These are phyloP conservation scores for Rhimphoctona megacephalus DNA, from an alignment of 2,888 invertebrate genomes.

Conservation along the genomic window DNA sequence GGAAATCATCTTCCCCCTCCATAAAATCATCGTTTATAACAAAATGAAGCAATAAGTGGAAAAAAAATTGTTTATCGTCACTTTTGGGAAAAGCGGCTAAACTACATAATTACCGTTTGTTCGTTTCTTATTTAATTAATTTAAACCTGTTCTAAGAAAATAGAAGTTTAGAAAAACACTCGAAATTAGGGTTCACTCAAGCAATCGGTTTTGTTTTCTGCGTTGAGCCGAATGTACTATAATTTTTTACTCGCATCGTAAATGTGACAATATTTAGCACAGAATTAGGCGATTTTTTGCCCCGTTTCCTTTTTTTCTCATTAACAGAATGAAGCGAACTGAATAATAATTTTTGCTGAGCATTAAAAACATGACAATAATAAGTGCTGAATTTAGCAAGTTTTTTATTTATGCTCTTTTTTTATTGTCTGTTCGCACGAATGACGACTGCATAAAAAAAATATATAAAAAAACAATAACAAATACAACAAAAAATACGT, in stretches of 20 bases:
- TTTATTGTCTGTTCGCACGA: constrained; percentile 14
- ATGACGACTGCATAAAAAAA: constrained; percentile 30
- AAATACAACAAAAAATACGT: constrained; percentile 12
- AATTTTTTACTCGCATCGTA: background rate
- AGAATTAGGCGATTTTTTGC: no score
- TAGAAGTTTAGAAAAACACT: no score
- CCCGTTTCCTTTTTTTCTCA: background rate
- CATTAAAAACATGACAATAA: background rate
- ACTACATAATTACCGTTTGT: no score
- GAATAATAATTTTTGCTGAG: background rate
- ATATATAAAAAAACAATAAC: constrained; percentile 6
- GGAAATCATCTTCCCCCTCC: no score
- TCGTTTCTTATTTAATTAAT: no score
- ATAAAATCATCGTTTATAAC: no score
- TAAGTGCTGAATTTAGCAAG: background rate
- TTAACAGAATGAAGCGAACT: background rate
- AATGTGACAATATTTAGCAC: no score
- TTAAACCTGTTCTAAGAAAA: no score
- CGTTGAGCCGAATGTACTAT: background rate
- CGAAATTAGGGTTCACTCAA: background rate
- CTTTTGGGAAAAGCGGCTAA: no score
- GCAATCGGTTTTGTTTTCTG: background rate
- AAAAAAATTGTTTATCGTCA: no score
- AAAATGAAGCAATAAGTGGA: no score
- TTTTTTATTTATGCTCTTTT: constrained; percentile 11